phyloP scores from a whole-genome alignment of 2,888 invertebrate species.

The Criorhina ranunculi region DNA sequence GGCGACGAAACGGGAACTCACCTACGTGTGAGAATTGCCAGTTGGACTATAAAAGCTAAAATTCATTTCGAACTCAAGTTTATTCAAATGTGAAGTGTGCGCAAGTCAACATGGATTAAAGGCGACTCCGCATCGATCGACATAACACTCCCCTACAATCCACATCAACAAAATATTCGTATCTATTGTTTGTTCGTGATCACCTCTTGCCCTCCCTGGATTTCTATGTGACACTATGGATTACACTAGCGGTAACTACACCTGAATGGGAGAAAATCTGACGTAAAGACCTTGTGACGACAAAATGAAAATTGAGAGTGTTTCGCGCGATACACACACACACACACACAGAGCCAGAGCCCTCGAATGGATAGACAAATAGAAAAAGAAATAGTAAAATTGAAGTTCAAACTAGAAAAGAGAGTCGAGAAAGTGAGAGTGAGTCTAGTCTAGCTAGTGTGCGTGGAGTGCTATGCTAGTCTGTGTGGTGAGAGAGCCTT shows the following conservation, averaged over 20 bases:
- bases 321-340: slow-evolving; percentile 38
- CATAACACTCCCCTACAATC: neutral
- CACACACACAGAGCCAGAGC: neutral
- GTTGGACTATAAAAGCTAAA: slow-evolving; percentile 84
- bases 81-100: slow-evolving; percentile 84
- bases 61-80: slow-evolving; percentile 84
- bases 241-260: slow-evolving; percentile 45
- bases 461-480: slow-evolving; percentile 17
- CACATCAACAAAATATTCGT: neutral
- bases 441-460: slow-evolving; percentile 40
- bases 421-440: slow-evolving; percentile 67
- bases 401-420: slow-evolving; percentile 52
- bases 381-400: slow-evolving; percentile 44
- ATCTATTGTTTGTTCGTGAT: slow-evolving; percentile 12
- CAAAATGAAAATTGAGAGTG: slow-evolving; percentile 61
- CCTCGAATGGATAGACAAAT: slow-evolving; percentile 36
- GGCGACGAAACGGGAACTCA: slow-evolving; percentile 72
- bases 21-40: slow-evolving; percentile 80
- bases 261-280: slow-evolving; percentile 1
- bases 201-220: slow-evolving; percentile 28
- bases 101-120: slow-evolving; percentile 81
- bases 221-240: slow-evolving; percentile 42
- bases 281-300: slow-evolving; percentile 54
- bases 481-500: slow-evolving; percentile 51
- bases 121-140: slow-evolving; percentile 41